phyloP scores from a whole-genome alignment of 1,140 invertebrate species.

The Temnothorax nylanderi region DNA sequence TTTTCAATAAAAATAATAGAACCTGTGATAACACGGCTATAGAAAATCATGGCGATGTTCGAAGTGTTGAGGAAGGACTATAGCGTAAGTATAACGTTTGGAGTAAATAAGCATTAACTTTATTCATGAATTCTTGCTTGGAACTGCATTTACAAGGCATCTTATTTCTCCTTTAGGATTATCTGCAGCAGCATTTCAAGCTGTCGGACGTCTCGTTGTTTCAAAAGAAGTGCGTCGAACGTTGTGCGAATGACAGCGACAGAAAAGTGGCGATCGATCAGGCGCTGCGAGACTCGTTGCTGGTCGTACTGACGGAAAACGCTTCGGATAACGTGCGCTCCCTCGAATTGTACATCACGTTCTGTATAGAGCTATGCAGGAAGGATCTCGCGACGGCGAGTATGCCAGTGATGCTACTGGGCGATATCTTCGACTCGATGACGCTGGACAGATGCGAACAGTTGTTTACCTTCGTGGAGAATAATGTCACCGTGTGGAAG shows the following conservation, averaged over 20 bases:
- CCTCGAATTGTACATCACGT: conserved; percentile 89
- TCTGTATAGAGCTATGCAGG: conserved; percentile 91
- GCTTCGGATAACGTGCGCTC: conserved; percentile 83
- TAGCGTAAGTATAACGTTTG: conserved; percentile 74
- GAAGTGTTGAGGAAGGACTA: conserved; percentile 78
- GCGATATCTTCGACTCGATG: conserved; percentile 96
- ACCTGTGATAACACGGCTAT: background rate
- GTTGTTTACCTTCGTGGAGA: conserved; percentile 96
- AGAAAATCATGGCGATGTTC: conserved; percentile 74
- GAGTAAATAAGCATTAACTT: background rate
- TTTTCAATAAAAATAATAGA: conserved; percentile 9
- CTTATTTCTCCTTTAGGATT: conserved; percentile 68
- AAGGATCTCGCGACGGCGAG: conserved; percentile 93
- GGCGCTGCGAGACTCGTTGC: conserved; percentile 91
- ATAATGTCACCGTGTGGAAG: conserved; percentile 96
- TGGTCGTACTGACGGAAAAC: conserved; percentile 87
- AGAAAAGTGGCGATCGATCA: conserved; percentile 94
- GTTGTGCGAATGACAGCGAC: conserved; percentile 88
- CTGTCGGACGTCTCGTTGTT: conserved; percentile 77
- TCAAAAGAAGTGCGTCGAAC: conserved; percentile 79
- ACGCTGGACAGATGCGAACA: conserved; percentile 95
- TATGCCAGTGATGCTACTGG: conserved; percentile 94
- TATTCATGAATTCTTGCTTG: background rate
- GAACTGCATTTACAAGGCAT: background rate
- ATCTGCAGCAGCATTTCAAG: conserved; percentile 78